These are phyloP conservation scores for Rafetus swinhoei DNA, from an alignment of 2,113 vertebrate genomes.

Conservation along the genomic window DNA sequence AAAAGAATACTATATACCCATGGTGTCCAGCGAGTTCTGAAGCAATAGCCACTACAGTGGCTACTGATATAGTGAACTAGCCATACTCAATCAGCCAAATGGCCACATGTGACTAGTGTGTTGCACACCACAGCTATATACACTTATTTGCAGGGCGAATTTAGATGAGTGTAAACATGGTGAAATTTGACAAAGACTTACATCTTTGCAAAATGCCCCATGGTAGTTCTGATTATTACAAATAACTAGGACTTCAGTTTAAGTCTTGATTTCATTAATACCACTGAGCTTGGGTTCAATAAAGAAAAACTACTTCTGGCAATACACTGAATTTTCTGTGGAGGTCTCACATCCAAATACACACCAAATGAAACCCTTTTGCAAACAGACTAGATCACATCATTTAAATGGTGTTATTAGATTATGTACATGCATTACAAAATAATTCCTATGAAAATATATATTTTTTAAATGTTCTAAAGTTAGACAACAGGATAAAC, in stretches of 20 bases:
- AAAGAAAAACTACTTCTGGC: background rate
- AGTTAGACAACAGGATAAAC: background rate
- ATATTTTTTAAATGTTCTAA: background rate
- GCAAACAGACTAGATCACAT: background rate
- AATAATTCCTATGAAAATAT: background rate
- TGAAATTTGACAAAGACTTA: background rate
- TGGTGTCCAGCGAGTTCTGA: background rate
- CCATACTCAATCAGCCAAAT: background rate
- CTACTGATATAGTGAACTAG: too few relatives aligned
- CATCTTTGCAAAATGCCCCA: background rate
- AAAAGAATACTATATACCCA: background rate
- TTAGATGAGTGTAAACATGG: background rate
- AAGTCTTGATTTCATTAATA: background rate
- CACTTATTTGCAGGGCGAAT: background rate
- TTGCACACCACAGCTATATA: too few relatives aligned
- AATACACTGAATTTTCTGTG: background rate
- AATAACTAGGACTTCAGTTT: background rate
- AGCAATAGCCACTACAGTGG: too few relatives aligned
- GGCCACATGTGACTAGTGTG: too few relatives aligned
- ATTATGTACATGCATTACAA: background rate
- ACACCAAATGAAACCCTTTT: background rate
- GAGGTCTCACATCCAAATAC: background rate
- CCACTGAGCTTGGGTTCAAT: background rate
- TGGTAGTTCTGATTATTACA: background rate
- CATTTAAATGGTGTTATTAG: background rate